These are phyloP conservation scores for Anguilla megastoma DNA, from an alignment of 2,797 vertebrate genomes.

Conservation along the genomic window DNA sequence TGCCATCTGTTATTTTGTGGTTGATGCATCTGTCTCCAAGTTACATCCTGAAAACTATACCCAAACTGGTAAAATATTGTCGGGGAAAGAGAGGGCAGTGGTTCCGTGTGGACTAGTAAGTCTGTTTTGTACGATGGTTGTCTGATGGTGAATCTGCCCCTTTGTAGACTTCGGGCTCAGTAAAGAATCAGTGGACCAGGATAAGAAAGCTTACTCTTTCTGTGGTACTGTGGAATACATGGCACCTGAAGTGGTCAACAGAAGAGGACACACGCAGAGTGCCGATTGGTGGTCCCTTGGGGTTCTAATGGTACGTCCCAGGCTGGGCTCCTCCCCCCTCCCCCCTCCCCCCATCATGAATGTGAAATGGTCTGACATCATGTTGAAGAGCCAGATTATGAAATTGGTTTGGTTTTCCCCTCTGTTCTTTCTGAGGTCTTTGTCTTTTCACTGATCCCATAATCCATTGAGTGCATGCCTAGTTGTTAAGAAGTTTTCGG, in stretches of 20 bases:
- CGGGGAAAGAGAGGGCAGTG: neutral
- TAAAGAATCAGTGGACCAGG: constrained; percentile 97
- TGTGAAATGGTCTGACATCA: neutral
- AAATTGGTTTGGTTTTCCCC: neutral
- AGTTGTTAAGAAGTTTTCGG: neutral
- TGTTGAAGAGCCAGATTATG: neutral
- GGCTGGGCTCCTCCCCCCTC: neutral
- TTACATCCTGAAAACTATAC: neutral
- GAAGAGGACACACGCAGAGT: constrained; percentile 97
- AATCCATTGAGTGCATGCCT: neutral
- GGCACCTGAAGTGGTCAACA: constrained; percentile 98
- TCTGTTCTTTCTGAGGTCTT: neutral
- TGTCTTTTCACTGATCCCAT: neutral
- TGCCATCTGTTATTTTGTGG: neutral
- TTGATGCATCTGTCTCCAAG: neutral
- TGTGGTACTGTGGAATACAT: constrained; percentile 99
- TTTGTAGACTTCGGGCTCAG: constrained; percentile 93
- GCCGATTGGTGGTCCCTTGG: constrained; percentile 99
- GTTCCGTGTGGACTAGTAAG: neutral
- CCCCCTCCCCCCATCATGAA: neutral
- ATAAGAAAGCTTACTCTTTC: constrained; percentile 98
- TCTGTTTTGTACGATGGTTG: neutral
- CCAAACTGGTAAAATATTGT: neutral
- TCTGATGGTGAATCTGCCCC: constrained; percentile 41
- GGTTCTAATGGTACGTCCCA: constrained; percentile 88